Percentiles rank a stretch among this genome's conserved stretches.
phyloP scores from a whole-genome alignment of 2,888 invertebrate species.

The Amphiduros pacificus region DNA sequence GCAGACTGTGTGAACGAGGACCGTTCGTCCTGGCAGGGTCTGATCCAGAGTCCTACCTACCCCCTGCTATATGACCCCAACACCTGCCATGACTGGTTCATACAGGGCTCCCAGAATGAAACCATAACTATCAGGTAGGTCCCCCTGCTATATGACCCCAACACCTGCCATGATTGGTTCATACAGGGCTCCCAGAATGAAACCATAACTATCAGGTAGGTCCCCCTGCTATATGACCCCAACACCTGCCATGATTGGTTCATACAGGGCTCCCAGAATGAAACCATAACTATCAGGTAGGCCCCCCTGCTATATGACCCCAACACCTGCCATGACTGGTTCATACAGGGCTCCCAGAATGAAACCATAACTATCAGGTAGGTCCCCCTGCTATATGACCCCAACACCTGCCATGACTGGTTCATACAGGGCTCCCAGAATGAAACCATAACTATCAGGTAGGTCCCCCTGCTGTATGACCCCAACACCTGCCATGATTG shows the following conservation, averaged over 20 bases:
- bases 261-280: conserved; percentile 14
- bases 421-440: conserved; percentile 12
- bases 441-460: conserved; percentile 31
- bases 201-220: conserved; percentile 31
- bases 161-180: conserved; percentile 35
- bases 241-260: conserved; percentile 35
- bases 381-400: too few relatives aligned
- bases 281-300: conserved; percentile 31
- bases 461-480: too few relatives aligned
- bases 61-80: conserved; percentile 33
- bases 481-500: too few relatives aligned
- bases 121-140: conserved; percentile 32
- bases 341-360: conserved; percentile 13
- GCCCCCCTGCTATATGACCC: conserved; percentile 32
- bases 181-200: conserved; percentile 17
- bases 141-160: conserved; percentile 32
- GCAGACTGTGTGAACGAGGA: too few relatives aligned
- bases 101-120: conserved; percentile 13
- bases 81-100: conserved; percentile 35
- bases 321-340: conserved; percentile 36
- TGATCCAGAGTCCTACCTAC: conserved; percentile 35
- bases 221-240: conserved; percentile 32
- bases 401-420: too few relatives aligned
- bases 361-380: conserved; percentile 30
- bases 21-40: too few relatives aligned